Percentiles rank a stretch among this genome's conserved stretches.
Conservation (phyloP, 2,888 invertebrate genomes). For the Rhingia campestris region DNA sequence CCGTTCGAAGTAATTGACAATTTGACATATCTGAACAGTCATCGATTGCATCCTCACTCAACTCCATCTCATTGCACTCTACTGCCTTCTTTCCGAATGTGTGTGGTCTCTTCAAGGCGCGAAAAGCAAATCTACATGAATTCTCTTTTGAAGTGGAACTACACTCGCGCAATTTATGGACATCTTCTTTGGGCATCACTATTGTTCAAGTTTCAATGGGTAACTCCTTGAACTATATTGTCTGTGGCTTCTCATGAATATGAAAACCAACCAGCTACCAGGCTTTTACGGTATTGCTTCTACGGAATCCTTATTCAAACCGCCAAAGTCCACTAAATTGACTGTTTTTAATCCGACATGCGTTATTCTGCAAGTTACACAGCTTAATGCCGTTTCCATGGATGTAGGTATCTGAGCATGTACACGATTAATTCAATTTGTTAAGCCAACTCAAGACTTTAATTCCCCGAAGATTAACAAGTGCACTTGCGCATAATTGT, state of each 20-base stretch:
- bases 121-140: too few relatives aligned
- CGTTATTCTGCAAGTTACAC: slow-evolving; percentile 27
- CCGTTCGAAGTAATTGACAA: slow-evolving; percentile 5
- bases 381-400: slow-evolving; percentile 32
- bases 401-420: slow-evolving; percentile 4
- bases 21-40: slow-evolving; percentile 14
- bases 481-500: slow-evolving; percentile 26
- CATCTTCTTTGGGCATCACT: too few relatives aligned
- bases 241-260: neutral
- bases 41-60: neutral
- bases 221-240: neutral
- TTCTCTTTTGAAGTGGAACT: too few relatives aligned
- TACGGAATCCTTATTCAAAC: slow-evolving; percentile 8
- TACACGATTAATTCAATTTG: slow-evolving; percentile 36
- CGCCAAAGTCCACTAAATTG: slow-evolving; percentile 44
- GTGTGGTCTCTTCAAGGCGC: slow-evolving; percentile 18
- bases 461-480: slow-evolving; percentile 56
- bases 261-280: slow-evolving; percentile 5
- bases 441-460: slow-evolving; percentile 43
- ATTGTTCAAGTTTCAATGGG: too few relatives aligned
- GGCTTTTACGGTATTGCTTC: slow-evolving; percentile 13
- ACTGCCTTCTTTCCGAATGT: slow-evolving; percentile 7
- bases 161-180: neutral
- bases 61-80: slow-evolving; percentile 16
- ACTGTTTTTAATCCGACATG: slow-evolving; percentile 44